Base-by-base conservation (phyloP, 53 echinoderm and acorn worm genomes). In the Stichopus horrens region DNA sequence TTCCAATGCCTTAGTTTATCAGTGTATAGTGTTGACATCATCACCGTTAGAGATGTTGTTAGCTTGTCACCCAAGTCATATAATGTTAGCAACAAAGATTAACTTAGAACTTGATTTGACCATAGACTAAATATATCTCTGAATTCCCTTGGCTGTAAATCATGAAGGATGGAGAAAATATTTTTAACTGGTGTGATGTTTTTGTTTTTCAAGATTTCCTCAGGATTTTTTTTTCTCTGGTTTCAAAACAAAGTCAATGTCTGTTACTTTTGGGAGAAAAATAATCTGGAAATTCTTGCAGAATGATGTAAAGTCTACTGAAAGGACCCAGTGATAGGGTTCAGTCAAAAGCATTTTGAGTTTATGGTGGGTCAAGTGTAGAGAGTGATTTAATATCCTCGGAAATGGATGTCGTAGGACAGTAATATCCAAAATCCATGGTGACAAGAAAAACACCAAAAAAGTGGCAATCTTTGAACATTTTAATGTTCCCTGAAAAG, bases 261-360 rank as follows among this genome's bases (percentile, higher is more conserved):
- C 57, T 81, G 81, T 81, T 23, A 81, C 21, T 81, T 58, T 57
- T 21, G 58, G 57, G 20, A 56, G 81, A 23, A 21, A 37, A 37
- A 37, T 37, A 37, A 21, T 58, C 13, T 10, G 81, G 37, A 81
- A 21, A 81, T 81, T 7, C 23, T 81, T 57, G 6, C n/a, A 18
- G 58, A 81, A 81, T 81, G 81, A 81, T 81, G 55, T 81, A 57
- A 56, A 20, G 81, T 81, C 81, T 71, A 71, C 19, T 71, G 71
- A 71, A 81, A 57, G 21, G 81, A n/a, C 18, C 5, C 81, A 9
- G 54, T 21, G 58, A 57, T 58, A 81, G 14, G 81, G 18, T 16
- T 18, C 71, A 81, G 76, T 9, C 6, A 5, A 58, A 23, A 81
- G 57, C 81, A 81, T 56, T 37, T 37, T 55, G 57, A 22, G 81